phyloP scores from a whole-genome alignment of 2,888 invertebrate species.

The Mystacides longicornis region DNA sequence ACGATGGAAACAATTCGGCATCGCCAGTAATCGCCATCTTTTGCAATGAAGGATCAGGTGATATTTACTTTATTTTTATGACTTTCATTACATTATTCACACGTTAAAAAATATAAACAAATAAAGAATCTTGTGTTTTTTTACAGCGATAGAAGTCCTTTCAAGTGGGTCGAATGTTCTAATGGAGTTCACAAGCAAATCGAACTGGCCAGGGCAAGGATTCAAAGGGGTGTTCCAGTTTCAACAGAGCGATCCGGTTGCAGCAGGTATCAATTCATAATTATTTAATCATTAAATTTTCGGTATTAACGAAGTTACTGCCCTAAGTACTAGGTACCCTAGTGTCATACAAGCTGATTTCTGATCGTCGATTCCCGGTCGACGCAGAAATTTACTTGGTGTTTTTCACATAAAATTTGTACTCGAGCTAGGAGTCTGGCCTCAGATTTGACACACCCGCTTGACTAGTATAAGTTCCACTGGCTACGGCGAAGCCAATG shows the following conservation, averaged over 20 bases:
- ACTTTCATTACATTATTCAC: neutral
- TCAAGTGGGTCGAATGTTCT: slow-evolving; percentile 75
- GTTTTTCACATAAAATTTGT: no score
- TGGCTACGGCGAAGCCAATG: no score
- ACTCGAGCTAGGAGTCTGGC: no score
- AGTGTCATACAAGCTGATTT: no score
- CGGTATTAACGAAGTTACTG: no score
- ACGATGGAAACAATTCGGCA: slow-evolving; percentile 69
- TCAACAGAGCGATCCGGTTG: slow-evolving; percentile 50
- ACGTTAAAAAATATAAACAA: neutral
- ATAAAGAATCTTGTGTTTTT: neutral
- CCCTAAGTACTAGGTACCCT: no score
- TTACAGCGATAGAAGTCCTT: slow-evolving; percentile 62
- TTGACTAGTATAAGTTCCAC: no score
- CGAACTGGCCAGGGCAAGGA: slow-evolving; percentile 69
- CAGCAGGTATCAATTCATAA: neutral
- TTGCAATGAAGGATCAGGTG: slow-evolving; percentile 67
- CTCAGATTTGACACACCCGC: no score
- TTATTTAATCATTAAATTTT: no score
- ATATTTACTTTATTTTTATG: neutral
- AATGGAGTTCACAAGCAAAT: slow-evolving; percentile 79
- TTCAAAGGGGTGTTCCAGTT: slow-evolving; percentile 71
- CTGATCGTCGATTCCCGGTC: no score
- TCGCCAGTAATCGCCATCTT: slow-evolving; percentile 73
- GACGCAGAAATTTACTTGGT: no score